These are phyloP conservation scores for Eupithecia abbreviata DNA, from an alignment of 2,888 invertebrate species.

Conservation along the genomic window DNA sequence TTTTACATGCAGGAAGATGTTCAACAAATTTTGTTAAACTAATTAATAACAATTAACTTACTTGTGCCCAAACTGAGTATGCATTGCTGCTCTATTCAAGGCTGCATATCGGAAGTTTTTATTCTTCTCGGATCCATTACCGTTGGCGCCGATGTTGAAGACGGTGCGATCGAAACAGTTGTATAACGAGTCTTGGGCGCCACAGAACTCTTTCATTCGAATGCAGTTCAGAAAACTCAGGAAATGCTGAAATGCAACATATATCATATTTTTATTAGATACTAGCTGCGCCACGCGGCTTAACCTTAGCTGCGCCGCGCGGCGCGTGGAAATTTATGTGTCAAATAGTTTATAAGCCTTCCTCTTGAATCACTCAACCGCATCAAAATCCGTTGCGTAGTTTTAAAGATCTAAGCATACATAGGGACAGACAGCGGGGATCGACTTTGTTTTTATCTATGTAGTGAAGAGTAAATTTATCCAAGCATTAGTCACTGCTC, in stretches of 20 bases:
- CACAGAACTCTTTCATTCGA: constrained; percentile 93
- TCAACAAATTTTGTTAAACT: background rate
- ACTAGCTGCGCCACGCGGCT: too few relatives aligned
- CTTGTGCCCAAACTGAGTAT: constrained; percentile 93
- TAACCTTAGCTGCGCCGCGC: too few relatives aligned
- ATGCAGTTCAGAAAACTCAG: constrained; percentile 95
- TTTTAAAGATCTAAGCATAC: too few relatives aligned
- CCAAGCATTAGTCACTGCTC: too few relatives aligned
- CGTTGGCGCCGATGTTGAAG: constrained; percentile 59
- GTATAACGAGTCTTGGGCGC: constrained; percentile 90
- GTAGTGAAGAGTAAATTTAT: too few relatives aligned
- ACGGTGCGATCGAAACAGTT: constrained; percentile 91
- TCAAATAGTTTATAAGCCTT: too few relatives aligned
- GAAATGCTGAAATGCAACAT: constrained; percentile 88
- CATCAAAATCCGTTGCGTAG: too few relatives aligned
- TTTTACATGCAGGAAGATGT: background rate
- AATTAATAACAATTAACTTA: constrained; percentile 55
- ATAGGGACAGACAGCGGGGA: too few relatives aligned
- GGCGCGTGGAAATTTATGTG: too few relatives aligned
- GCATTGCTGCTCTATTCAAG: constrained; percentile 94
- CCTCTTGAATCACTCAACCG: too few relatives aligned
- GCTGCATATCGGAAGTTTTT: constrained; percentile 94
- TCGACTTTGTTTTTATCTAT: too few relatives aligned
- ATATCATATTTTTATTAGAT: background rate
- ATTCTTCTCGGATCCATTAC: constrained; percentile 75